A percentile compares a stretch with the other conserved stretches of the same genome.
These are phyloP conservation scores for Elmis aenea DNA, from an alignment of 2,888 invertebrate species.

Conservation along the genomic window DNA sequence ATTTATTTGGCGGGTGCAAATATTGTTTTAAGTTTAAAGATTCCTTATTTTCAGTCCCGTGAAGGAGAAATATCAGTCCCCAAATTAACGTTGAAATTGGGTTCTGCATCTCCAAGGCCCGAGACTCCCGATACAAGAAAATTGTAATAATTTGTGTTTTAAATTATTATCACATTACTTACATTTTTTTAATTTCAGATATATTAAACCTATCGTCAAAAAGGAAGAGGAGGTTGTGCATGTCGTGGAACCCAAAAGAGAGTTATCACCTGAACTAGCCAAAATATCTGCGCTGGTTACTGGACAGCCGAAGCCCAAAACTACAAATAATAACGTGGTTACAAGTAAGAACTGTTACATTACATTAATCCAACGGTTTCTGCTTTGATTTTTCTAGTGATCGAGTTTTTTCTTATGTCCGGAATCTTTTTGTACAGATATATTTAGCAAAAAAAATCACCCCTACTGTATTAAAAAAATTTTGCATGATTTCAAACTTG, in stretches of 20 bases:
- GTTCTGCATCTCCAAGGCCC: conserved; percentile 65
- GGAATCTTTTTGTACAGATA: too few species aligned
- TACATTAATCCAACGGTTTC: too few species aligned
- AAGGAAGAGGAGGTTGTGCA: conserved; percentile 49
- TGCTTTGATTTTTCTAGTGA: too few species aligned
- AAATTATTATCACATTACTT: too few species aligned
- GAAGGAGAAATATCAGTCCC: conserved; percentile 53
- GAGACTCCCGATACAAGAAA: conserved; percentile 61
- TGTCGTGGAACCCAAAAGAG: conserved; percentile 53
- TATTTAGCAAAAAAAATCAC: too few species aligned
- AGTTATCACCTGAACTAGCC: conserved; percentile 75
- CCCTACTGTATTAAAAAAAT: too few species aligned
- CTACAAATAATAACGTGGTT: conserved; percentile 16
- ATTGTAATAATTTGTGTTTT: conserved; percentile 48
- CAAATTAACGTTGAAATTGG: conserved; percentile 74
- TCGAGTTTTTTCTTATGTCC: too few species aligned
- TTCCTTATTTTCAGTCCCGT: conserved; percentile 10
- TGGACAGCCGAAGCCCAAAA: conserved; percentile 71
- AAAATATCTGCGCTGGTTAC: conserved; percentile 80
- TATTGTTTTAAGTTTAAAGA: too few species aligned
- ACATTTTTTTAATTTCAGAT: too few species aligned
- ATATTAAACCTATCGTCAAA: conserved; percentile 66
- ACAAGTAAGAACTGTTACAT: too few species aligned
- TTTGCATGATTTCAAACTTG: too few species aligned
- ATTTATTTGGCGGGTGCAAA: conserved; percentile 19